Base-by-base conservation (phyloP, 2,888 invertebrate species). In the Pedicia rivosa region DNA sequence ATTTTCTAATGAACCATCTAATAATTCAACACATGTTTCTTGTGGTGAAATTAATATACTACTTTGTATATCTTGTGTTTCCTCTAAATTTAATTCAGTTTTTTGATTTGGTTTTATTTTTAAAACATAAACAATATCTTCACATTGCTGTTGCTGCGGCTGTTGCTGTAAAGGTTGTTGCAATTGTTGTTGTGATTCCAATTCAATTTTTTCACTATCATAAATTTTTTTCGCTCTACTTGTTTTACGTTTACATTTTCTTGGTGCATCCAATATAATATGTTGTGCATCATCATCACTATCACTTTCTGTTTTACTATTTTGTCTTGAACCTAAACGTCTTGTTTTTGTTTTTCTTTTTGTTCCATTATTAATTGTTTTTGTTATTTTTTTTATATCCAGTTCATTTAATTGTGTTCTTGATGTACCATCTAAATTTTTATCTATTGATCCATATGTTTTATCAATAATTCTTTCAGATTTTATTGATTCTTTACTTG, bases 241-340 rank as follows among this genome's bases (percentile, higher is more conserved):
- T 3, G 48, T 44, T 44, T 59, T 60, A 8, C 61, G 52, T n/a
- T 61, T 61, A 17, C 58, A 37, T 7, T 61, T 50, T 13, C 61
- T 49, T 7, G 60, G 59, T 2, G 59, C 54, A 44, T 60, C 61
- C 35, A 57, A 33, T 7, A 39, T 37, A 3, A 53, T 46, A 42
- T 50, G 55, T 2, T 48, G 48, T 3, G 50, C 46, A 10, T 56
- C 55, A 30, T 52, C 57, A 44, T 58, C 57, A 39, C 57, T 59
- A 39, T 60, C 59, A 41, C 59, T 61, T 42, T 61, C 61, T 1
- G 61, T 61, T 47, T 61, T 61, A 42, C 61, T 61, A 36, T 57
- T 61, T 45, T 61, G 61, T 0, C 61, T 47, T 0, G 61, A 61
- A 3, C 61, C 61, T 48, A 60, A 52, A 44, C 59, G 59, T 7